Evolutionary conservation across 2,113 vertebrate genomes (phyloP).

Genomic region (Brachyistius frenatus): DNA sequence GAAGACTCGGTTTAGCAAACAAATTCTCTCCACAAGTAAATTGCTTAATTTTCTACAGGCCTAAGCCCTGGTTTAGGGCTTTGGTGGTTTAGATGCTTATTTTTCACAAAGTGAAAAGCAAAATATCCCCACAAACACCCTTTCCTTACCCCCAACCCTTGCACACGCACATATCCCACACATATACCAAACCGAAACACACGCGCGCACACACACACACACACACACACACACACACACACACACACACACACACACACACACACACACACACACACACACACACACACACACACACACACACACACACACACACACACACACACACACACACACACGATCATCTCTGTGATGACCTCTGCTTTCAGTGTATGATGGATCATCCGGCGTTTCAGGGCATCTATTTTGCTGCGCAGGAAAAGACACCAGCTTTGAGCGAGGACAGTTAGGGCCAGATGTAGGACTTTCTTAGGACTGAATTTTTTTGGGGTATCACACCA

Average conservation of each 20-base stretch:
- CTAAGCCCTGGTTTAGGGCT: slow-evolving; percentile 12
- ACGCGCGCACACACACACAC: slow-evolving; percentile 41
- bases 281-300: slow-evolving; percentile 32
- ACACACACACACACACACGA: slow-evolving; percentile 54
- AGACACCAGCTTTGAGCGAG: slow-evolving; percentile 60
- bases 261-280: slow-evolving; percentile 39
- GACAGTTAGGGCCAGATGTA: slow-evolving; percentile 45
- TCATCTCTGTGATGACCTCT: slow-evolving; percentile 74
- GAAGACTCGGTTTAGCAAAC: slow-evolving; percentile 21
- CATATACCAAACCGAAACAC: slow-evolving; percentile 28
- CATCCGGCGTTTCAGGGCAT: slow-evolving; percentile 66
- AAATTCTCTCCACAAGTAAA: slow-evolving; percentile 35
- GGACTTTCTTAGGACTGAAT: slow-evolving; percentile 33
- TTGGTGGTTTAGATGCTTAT: slow-evolving; percentile 41
- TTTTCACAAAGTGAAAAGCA: slow-evolving; percentile 12
- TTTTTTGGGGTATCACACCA: background rate
- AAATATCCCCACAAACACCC: slow-evolving; percentile 36
- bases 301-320: slow-evolving; percentile 31
- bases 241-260: slow-evolving; percentile 35
- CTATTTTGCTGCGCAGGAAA: slow-evolving; percentile 67
- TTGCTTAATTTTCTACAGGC: slow-evolving; percentile 30
- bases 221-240: slow-evolving; percentile 34
- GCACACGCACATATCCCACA: slow-evolving; percentile 39
- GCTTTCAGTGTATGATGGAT: slow-evolving; percentile 76
- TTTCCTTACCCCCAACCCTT: background rate